Evolutionary conservation across 2,113 vertebrate species (phyloP).

Genomic region (Hyla sarda): DNA sequence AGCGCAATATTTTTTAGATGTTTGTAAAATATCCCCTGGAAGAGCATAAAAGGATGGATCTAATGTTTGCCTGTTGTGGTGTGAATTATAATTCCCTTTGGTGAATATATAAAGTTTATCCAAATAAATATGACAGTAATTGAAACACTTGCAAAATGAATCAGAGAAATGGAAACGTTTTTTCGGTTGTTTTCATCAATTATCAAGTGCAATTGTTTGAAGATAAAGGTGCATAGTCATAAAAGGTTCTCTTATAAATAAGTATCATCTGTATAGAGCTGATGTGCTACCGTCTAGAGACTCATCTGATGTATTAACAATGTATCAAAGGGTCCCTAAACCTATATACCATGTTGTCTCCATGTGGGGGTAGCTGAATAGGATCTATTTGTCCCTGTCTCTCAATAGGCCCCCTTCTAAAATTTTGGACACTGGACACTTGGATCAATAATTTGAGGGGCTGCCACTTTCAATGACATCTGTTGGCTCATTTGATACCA

Average conservation of each 20-base stretch:
- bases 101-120: constrained; percentile 21
- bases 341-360: no score
- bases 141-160: constrained; percentile 32
- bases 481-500: no score
- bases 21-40: constrained; percentile 31
- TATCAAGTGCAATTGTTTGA: constrained; percentile 33
- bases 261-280: constrained; percentile 27
- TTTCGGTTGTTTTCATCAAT: constrained; percentile 31
- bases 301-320: not conserved
- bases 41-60: constrained; percentile 34
- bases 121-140: constrained; percentile 25
- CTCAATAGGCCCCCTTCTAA: no score
- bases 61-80: not conserved
- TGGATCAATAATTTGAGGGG: no score
- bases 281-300: constrained; percentile 5
- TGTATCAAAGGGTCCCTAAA: no score
- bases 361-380: no score
- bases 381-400: no score
- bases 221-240: constrained; percentile 36
- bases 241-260: constrained; percentile 30
- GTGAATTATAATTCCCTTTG: constrained; percentile 28
- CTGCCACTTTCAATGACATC: no score
- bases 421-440: no score
- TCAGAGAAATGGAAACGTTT: not conserved
- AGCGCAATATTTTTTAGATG: not conserved